A percentile compares a stretch with the other conserved stretches of the same genome.
Evolutionary conservation across 2,797 vertebrate genomes (phyloP).

Genomic region (Pangasius macronema): DNA sequence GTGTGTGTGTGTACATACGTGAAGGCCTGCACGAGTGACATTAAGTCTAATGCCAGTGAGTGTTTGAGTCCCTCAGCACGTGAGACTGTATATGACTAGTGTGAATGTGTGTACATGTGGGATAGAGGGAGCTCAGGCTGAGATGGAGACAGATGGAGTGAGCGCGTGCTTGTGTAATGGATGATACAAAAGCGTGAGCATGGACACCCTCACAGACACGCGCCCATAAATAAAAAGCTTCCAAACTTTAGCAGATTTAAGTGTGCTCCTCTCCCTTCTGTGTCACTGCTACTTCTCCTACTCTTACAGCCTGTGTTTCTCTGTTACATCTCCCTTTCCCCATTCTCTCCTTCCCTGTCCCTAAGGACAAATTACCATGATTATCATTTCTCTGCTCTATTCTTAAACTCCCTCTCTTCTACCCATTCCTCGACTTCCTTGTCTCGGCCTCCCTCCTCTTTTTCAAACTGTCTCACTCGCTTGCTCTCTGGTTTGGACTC

Average conservation of each 20-base stretch:
- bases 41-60: too few relatives aligned
- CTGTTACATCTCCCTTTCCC: not conserved
- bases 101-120: constrained; percentile 22
- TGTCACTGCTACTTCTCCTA: constrained; percentile 52
- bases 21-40: not conserved
- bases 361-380: constrained; percentile 70
- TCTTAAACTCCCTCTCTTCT: constrained; percentile 56
- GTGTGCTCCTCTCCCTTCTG: constrained; percentile 47
- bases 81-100: not conserved
- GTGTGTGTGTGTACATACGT: not conserved
- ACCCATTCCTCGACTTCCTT: not conserved
- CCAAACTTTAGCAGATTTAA: constrained; percentile 40
- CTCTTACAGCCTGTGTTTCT: constrained; percentile 25
- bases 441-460: constrained; percentile 21
- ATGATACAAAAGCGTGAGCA: constrained; percentile 45
- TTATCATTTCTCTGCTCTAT: constrained; percentile 65
- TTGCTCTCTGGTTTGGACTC: constrained; percentile 19
- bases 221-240: constrained; percentile 36
- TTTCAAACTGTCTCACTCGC: constrained; percentile 24
- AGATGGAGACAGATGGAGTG: constrained; percentile 42
- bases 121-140: not conserved
- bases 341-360: constrained; percentile 44
- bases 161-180: constrained; percentile 31
- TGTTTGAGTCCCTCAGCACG: not conserved
- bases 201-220: constrained; percentile 7